Base-by-base conservation (phyloP, 1,140 invertebrate species). In the Lepidurus packardi region DNA sequence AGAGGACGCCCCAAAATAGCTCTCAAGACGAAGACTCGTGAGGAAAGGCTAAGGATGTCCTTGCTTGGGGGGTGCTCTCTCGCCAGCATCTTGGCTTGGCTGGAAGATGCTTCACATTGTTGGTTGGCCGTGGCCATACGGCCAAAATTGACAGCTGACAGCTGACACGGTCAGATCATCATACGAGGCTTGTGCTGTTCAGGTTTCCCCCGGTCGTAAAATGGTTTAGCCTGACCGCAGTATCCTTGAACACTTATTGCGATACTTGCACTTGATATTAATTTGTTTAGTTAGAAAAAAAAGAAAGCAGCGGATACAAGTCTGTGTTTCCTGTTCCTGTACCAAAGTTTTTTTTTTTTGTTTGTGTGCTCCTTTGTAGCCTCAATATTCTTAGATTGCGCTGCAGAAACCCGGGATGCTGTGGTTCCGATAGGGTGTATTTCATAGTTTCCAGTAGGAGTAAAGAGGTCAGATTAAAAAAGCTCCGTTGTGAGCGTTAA, bases 221-320 rank as follows among this genome's bases (percentile, higher is more conserved):
- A 65, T 65, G 53, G 16, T 13, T 65, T 65, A 2, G 9, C 53
- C 21, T 65, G 53, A 65, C 53, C 53, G 53, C 53, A 65, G 21
- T 21, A 65, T 65, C 53, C 53, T 65, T 65, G 21, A 65, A 65
- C 53, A 65, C 53, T 65, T 65, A 65, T 65, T 65, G 53, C 53
- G 53, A 16, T 65, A 65, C 53, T 65, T 65, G 53, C 21, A 7
- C 13, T 65, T 65, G 53, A 65, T 65, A 65, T 65, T 21, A 16
- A 34, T 34, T 65, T 1, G 16, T n/a, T 16, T 65, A 65, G 0
- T 65, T 13, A 13, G 1, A 16, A 7, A 16, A 65, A 65, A 65
- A 65, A n/a, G 34, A 4, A 4, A 3, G 53, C 13, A 65, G 53
- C 53, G 53, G 53, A 65, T 65, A 65, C 53, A 65, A 21, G 53